A percentile compares a stretch with the other conserved stretches of the same genome.
Conservation (phyloP, 2,888 invertebrate species). For the Clostera curtula region DNA sequence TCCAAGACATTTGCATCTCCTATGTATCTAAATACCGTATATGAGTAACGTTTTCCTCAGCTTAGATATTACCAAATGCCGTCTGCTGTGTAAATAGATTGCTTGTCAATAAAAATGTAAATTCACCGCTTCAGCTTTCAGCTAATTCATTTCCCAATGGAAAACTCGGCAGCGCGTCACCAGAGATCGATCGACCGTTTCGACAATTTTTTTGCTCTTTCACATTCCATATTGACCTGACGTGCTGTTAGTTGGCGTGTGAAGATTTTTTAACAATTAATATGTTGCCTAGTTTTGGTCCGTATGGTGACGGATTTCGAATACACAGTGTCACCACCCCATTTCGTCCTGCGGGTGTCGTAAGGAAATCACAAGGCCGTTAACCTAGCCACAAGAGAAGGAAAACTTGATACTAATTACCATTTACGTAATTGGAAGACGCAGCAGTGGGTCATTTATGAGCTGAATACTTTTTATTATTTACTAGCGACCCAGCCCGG, state of each 20-base stretch:
- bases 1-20: constrained; percentile 8
- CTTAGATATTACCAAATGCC: constrained; percentile 52
- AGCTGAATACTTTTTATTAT: too few species aligned
- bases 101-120: constrained; percentile 75
- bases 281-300: too few species aligned
- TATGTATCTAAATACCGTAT: too few species aligned
- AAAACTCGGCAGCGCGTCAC: constrained; percentile 68
- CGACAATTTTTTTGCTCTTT: constrained; percentile 50
- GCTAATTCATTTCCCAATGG: constrained; percentile 73
- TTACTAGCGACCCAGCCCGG: too few species aligned
- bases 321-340: too few species aligned
- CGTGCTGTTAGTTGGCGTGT: constrained; percentile 50
- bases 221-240: constrained; percentile 55
- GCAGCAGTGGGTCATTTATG: too few species aligned
- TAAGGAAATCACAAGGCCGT: too few species aligned
- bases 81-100: constrained; percentile 67
- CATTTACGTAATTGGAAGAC: too few species aligned
- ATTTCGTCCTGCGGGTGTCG: too few species aligned
- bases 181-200: constrained; percentile 70
- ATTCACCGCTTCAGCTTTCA: constrained; percentile 65
- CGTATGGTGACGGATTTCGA: too few species aligned
- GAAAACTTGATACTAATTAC: too few species aligned
- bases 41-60: constrained; percentile 34
- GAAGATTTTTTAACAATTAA: constrained; percentile 36
- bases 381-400: too few species aligned